Base-by-base conservation (phyloP, 2,888 invertebrate species). In the Tenthredo scrophulariae region DNA sequence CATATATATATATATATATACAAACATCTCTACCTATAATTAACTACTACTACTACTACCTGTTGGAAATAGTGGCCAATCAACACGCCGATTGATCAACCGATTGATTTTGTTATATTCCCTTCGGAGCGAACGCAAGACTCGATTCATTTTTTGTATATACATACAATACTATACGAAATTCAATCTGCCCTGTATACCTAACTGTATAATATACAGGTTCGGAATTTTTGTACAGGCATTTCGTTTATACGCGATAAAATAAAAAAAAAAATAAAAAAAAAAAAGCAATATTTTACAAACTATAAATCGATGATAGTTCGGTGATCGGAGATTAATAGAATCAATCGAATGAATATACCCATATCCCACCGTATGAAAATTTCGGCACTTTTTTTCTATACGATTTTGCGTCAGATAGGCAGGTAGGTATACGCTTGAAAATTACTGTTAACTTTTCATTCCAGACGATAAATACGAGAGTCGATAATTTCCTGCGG, bases 401-500 rank as follows among this genome's bases (percentile, higher is more conserved):
- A 7, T 37, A 37, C 43, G 22, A 46, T 46, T 46, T 13, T 46
- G 13, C 46, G 15, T 13, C 3, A 46, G 62, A 10, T 37, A 26
- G 37, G 37, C 7, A 37, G 29, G 29, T 10, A 43, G 26, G 10
- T 40, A 26, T 54, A 29, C 54, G 7, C n/a, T 54, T 6, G n/a
- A 0, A 54, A 77, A 77, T 54, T 54, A 77, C 50, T 29, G n/a
- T 29, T 29, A 18, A 77, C 18, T 77, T 50, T 50, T 33, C 22
- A 50, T 43, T 26, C 33, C 58, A 75, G 84, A 75, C 84, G 84
- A 77, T 77, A 77, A 84, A 84, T 84, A 84, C 75, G n/a, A 84
- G 75, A 84, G 74, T 84, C 84, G 84, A 84, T 84, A 84, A 84
- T 84, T 84, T 84, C 75, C 50, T 74, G 75, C 29, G 22, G 40